These are phyloP conservation scores for Camptogramma bilineatum DNA, from an alignment of 2,888 invertebrate genomes.

Conservation along the genomic window DNA sequence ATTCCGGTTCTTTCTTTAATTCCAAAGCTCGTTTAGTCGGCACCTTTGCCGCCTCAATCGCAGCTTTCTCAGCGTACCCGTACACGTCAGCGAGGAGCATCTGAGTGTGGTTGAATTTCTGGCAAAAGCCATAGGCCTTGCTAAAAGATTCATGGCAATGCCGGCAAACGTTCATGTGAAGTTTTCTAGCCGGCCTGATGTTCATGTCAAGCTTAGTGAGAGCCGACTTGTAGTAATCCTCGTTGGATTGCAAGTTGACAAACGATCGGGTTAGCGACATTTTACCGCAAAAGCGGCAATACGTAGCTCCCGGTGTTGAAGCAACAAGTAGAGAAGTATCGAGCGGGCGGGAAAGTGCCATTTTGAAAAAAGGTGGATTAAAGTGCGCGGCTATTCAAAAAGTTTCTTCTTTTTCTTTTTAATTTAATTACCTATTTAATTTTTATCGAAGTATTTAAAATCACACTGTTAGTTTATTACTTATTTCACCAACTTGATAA, in stretches of 20 bases:
- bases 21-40: background rate
- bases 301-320: background rate
- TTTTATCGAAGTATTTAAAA: background rate
- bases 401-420: background rate
- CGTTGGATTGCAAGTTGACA: background rate
- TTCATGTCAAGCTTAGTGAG: constrained; percentile 1
- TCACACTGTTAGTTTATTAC: background rate
- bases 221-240: background rate
- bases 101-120: constrained; percentile 1
- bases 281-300: constrained; percentile 11
- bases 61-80: background rate
- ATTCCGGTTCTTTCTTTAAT: background rate
- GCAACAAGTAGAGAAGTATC: constrained; percentile 3
- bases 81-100: background rate
- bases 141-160: background rate
- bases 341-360: background rate
- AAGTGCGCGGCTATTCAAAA: background rate
- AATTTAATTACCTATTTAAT: too few relatives aligned
- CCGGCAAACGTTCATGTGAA: constrained; percentile 4
- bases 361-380: background rate
- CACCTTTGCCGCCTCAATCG: background rate
- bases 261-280: background rate
- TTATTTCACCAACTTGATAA: background rate
- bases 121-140: background rate
- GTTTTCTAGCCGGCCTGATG: background rate